Evolutionary conservation across 2,113 vertebrate genomes (phyloP).

Genomic region (Cranoglanis bouderius): DNA sequence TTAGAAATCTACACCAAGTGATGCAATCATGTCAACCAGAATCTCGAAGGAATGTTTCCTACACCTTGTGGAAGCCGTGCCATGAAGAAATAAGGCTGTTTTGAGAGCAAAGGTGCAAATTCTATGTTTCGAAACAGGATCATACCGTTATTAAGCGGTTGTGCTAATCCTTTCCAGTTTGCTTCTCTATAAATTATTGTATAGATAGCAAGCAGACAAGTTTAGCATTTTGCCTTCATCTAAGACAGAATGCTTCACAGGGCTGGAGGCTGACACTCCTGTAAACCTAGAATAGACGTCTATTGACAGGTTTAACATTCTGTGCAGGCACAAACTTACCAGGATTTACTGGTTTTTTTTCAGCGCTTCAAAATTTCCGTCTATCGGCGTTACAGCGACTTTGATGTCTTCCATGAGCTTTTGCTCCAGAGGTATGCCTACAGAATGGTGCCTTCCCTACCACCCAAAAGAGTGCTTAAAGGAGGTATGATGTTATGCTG

Average conservation of each 20-base stretch:
- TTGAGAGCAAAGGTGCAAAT: neutral
- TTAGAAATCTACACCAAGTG: neutral
- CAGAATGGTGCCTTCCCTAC: slow-evolving; percentile 89
- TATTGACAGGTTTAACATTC: neutral
- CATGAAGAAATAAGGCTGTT: neutral
- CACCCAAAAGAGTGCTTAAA: slow-evolving; percentile 90
- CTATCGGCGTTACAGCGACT: slow-evolving; percentile 91
- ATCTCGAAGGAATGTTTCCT: neutral
- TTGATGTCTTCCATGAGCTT: slow-evolving; percentile 93
- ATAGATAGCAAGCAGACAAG: too few species aligned
- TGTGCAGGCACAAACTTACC: neutral
- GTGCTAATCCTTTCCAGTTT: too few species aligned
- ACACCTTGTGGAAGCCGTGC: neutral
- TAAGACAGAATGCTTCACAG: neutral
- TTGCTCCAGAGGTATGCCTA: slow-evolving; percentile 92
- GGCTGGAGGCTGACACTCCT: neutral
- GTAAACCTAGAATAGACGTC: neutral
- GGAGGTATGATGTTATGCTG: slow-evolving; percentile 77
- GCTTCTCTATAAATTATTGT: too few species aligned
- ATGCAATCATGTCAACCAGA: neutral
- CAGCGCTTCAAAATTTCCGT: slow-evolving; percentile 88
- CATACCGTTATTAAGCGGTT: too few species aligned
- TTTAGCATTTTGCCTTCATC: neutral
- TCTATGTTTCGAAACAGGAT: too few species aligned
- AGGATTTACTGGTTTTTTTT: neutral